Evolutionary conservation across 2,888 invertebrate genomes (phyloP).

Genomic region (Altica lythri): DNA sequence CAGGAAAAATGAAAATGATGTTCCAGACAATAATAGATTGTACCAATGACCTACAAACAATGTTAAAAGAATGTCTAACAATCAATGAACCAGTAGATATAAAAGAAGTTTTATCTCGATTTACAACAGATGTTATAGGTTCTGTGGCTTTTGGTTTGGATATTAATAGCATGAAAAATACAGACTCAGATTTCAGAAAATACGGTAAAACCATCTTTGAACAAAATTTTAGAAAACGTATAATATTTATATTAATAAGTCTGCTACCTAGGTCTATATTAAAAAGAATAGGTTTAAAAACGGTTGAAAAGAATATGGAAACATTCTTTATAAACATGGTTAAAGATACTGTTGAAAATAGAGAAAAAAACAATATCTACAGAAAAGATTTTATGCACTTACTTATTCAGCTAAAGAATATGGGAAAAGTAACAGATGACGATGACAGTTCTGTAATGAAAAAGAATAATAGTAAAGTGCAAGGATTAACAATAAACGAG

Average conservation of each 20-base stretch:
- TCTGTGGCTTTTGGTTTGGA: slow-evolving; percentile 64
- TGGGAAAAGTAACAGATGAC: slow-evolving; percentile 48
- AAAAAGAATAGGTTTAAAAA: slow-evolving; percentile 27
- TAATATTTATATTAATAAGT: neutral
- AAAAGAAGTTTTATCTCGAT: slow-evolving; percentile 60
- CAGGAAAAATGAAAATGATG: slow-evolving; percentile 54
- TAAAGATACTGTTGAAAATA: slow-evolving; percentile 20
- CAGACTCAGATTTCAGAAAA: slow-evolving; percentile 57
- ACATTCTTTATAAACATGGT: slow-evolving; percentile 58
- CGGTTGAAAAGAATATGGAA: slow-evolving; percentile 39
- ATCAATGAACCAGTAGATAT: slow-evolving; percentile 34
- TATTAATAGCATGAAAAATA: slow-evolving; percentile 60
- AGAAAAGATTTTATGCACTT: slow-evolving; percentile 60
- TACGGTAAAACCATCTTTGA: slow-evolving; percentile 37
- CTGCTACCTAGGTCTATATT: neutral
- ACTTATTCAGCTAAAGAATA: slow-evolving; percentile 56
- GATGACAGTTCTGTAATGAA: slow-evolving; percentile 44
- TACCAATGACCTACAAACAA: slow-evolving; percentile 36
- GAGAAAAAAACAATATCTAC: slow-evolving; percentile 3
- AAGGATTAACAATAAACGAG: slow-evolving; percentile 7
- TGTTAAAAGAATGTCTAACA: slow-evolving; percentile 24
- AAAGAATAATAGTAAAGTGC: neutral
- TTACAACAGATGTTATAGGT: slow-evolving; percentile 64
- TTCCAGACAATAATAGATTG: slow-evolving; percentile 64
- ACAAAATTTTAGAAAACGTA: neutral